Base-by-base conservation (phyloP, 2,113 vertebrate species). In the Etheostoma spectabile region DNA sequence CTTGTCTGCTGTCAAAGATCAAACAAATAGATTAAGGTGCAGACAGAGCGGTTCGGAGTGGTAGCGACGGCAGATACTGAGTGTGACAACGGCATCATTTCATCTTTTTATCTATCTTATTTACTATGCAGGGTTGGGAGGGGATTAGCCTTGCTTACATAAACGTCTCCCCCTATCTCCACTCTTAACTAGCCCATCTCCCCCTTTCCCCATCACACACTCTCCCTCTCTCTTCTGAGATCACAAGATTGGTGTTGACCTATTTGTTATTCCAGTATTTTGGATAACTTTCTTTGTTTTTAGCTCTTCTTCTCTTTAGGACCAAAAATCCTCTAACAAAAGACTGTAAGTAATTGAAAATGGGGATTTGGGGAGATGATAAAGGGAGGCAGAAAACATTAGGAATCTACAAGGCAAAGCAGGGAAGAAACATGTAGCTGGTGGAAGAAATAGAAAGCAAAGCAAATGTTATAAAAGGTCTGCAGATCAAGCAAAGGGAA, bases 71-170 rank as follows among this genome's bases (percentile, higher is more conserved):
- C 42, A 70, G 74, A 78, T 89, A 78, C 53, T 65, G 64, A 38
- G n/a, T n/a, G n/a, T n/a, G n/a, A n/a, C n/a, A n/a, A n/a, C n/a
- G n/a, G n/a, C n/a, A n/a, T n/a, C n/a, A n/a, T n/a, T n/a, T n/a
- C n/a, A n/a, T n/a, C n/a, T n/a, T n/a, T n/a, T n/a, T n/a, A n/a
- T n/a, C n/a, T 22, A 65, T 87, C 89, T 91, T 86, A 91, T 92
- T 93, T 86, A 62, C 70, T 75, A 85, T 90, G 88, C 84, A 86
- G 87, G 72, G 73, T 61, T 88, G 88, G 80, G 67, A 91, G 84
- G 85, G 91, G 93, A 93, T 94, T 91, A 93, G 87, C 85, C 84
- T 84, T 79, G 65, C 92, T 94, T 94, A 91, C 89, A 88, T 93
- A 93, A 93, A 87, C 80, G 56, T 67, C 80, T 57, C 71, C 61